Conservation (phyloP, 2,113 vertebrate species). For the Hypomesus transpacificus region DNA sequence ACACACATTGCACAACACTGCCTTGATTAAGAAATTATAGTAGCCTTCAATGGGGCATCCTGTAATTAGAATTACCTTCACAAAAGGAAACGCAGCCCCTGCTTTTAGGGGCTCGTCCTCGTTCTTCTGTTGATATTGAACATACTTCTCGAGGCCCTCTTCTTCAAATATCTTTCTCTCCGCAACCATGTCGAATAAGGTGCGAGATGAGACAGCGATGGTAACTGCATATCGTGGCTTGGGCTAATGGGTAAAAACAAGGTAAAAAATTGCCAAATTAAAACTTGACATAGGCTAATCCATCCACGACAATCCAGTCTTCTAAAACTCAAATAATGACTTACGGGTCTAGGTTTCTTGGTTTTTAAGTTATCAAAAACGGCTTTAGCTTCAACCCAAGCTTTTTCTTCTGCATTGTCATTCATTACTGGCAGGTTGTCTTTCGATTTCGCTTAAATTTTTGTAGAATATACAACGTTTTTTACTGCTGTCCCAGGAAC, state of each 20-base stretch:
- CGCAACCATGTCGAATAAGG: constrained; percentile 85
- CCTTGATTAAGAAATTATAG: neutral
- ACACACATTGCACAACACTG: no score
- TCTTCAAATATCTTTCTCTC: constrained; percentile 83
- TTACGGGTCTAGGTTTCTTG: constrained; percentile 76
- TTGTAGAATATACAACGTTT: neutral
- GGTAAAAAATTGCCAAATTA: no score
- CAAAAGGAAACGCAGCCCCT: constrained; percentile 85
- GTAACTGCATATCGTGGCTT: constrained; percentile 86
- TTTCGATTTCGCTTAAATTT: constrained; percentile 61
- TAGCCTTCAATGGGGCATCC: neutral
- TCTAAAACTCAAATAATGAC: constrained; percentile 35
- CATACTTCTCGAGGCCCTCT: constrained; percentile 87
- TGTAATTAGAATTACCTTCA: constrained; percentile 75
- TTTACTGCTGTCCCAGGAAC: no score
- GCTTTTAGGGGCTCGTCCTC: constrained; percentile 82
- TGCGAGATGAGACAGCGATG: constrained; percentile 87
- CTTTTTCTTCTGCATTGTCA: constrained; percentile 49
- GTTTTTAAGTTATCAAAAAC: constrained; percentile 74
- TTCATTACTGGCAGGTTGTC: neutral
- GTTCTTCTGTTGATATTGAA: constrained; percentile 78
- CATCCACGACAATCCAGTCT: neutral
- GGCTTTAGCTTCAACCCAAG: constrained; percentile 75
- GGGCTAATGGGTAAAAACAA: constrained; percentile 67
- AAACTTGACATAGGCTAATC: neutral